These are phyloP conservation scores for Pristionchus japonicus DNA, from an alignment of 2,888 invertebrate genomes.

Conservation along the genomic window DNA sequence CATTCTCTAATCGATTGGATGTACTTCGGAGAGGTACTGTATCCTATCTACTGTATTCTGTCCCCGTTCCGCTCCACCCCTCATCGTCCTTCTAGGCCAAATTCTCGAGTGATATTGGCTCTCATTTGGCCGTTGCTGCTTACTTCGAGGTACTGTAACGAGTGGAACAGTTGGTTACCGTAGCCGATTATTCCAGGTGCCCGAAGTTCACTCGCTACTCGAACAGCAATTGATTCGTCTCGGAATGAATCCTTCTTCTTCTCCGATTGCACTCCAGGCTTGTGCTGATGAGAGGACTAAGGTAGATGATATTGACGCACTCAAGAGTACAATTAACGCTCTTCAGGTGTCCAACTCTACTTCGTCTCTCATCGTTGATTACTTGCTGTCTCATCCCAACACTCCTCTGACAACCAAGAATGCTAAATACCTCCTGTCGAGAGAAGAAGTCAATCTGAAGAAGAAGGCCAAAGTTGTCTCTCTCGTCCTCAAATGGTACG, in stretches of 20 bases:
- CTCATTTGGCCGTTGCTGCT: conserved; percentile 21
- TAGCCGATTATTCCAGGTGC: conserved; percentile 23
- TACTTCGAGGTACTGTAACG: conserved; percentile 6
- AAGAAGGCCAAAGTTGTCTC: not conserved
- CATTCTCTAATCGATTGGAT: conserved; percentile 17
- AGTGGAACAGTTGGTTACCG: not conserved
- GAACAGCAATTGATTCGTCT: conserved; percentile 34
- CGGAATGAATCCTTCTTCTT: not conserved
- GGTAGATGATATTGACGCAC: not conserved
- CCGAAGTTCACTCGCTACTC: conserved; percentile 19
- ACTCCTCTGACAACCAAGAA: not conserved
- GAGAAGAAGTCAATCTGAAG: not conserved
- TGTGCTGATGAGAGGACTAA: not conserved
- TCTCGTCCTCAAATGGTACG: conserved; percentile 28
- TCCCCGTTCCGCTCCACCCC: not conserved
- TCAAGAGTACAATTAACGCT: not conserved
- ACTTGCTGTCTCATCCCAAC: not conserved
- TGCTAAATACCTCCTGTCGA: not conserved
- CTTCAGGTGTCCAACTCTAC: not conserved
- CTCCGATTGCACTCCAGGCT: not conserved
- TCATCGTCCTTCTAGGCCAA: conserved; percentile 13
- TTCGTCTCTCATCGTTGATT: not conserved
- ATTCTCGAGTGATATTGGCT: not conserved
- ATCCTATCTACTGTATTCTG: not conserved
- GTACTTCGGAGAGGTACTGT: conserved; percentile 44